A percentile compares a stretch with the other conserved stretches of the same genome.
phyloP scores from a whole-genome alignment of 1,140 invertebrate genomes.

The Drosophila novamexicana region DNA sequence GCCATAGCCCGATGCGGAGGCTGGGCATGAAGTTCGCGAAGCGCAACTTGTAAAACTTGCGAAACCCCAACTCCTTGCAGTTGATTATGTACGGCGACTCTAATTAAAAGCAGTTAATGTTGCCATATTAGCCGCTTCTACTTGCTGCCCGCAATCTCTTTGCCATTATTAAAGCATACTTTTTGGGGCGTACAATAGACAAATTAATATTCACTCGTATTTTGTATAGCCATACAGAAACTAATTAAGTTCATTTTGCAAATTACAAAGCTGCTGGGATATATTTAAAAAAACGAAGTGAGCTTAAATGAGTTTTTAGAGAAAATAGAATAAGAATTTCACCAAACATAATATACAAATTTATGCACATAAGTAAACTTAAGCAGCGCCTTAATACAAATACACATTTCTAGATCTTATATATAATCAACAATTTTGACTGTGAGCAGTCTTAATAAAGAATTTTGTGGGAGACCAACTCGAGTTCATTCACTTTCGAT shows the following conservation, averaged over 20 bases:
- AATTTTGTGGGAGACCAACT: too few species aligned
- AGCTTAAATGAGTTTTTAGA: too few species aligned
- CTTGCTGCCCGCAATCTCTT: constrained; percentile 27
- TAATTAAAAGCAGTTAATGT: constrained; percentile 77
- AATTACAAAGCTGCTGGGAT: neutral
- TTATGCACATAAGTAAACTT: too few species aligned
- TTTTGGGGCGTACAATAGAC: neutral
- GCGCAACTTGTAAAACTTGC: constrained; percentile 46
- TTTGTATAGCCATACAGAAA: neutral
- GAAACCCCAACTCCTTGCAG: constrained; percentile 43
- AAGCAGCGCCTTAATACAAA: too few species aligned
- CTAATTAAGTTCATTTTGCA: neutral
- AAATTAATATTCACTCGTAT: constrained; percentile 33
- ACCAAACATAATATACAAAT: too few species aligned
- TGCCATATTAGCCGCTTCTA: constrained; percentile 22
- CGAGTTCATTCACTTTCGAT: constrained; percentile 1
- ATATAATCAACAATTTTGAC: neutral
- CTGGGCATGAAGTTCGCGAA: constrained; percentile 26
- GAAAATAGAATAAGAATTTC: too few species aligned
- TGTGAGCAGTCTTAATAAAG: too few species aligned
- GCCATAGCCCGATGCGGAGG: neutral
- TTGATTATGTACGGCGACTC: constrained; percentile 69
- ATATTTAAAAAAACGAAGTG: neutral
- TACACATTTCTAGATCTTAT: neutral
- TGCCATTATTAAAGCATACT: constrained; percentile 48